Evolutionary conservation across 2,888 invertebrate species (phyloP), one percentile per base, ranked within the genome.

Genomic region (Cephonodes hylas): DNA sequence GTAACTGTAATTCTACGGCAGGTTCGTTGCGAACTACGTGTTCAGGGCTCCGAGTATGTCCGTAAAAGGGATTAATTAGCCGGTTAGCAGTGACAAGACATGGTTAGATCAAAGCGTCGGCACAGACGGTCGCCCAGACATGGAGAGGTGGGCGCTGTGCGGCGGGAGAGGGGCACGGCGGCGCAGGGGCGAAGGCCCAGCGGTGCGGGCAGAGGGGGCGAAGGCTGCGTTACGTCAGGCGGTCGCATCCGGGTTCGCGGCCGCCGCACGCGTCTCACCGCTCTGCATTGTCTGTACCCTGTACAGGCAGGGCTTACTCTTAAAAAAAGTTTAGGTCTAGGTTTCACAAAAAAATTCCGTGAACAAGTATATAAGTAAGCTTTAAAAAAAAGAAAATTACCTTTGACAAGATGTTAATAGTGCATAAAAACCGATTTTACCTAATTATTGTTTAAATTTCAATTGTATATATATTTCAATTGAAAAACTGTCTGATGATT

Each of bases 201-300:
- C 10, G 69, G 71, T 64, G 66, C 56, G 69, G 70, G 60, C 69
- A 65, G 69, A 69, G 74, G 78, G 70, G 70, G 73, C 63, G 83
- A 85, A 86, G 88, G 86, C 86, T 85, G 86, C 74, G 81, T 91
- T 89, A 89, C 91, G 89, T 91, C 91, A 88, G 71, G 74, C 79
- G 64, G 79, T 81, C 77, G 86, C 85, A 91, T 91, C 91, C 91
- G 91, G 91, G 91, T 91, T 91, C 91, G 89, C 86, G 89, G 86
- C 87, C 89, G 87, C 75, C 80, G 85, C 85, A 83, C 88, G 89
- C 88, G 88, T 84, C 79, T 64, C 66, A 75, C 66, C 69, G 69
- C 68, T 69, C 68, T 66, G 78, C 77, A 76, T 76, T 77, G 76
- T 75, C 70, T 68, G 63, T 64, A 65, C 61, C 64, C 66, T 69